Base-by-base conservation (phyloP, 2,797 vertebrate genomes). In the Pyrocephalus nanus region DNA sequence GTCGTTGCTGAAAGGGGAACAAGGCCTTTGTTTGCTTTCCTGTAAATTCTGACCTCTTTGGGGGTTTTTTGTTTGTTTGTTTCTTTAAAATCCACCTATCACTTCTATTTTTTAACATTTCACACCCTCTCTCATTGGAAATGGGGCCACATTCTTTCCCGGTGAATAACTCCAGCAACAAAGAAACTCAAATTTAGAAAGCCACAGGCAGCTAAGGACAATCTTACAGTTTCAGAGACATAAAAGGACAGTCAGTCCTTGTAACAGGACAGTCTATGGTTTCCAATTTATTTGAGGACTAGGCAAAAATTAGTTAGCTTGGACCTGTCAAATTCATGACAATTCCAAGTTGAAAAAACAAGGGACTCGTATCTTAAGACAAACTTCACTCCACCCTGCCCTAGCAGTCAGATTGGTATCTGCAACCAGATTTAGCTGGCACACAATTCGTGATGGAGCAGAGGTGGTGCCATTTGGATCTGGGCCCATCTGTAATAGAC, bases 131-230 rank as follows among this genome's bases (percentile, higher is more conserved):
- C 64, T 85, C 86, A 48, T 42, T 94, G 81, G 61, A 91, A 94
- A 91, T 3, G 16, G 65, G 72, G 61, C 86, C 65, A 80, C 53
- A 58, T 93, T 92, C 61, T 87, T 94, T 93, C 69, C 53, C 61
- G 54, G 61, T 92, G 92, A 93, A 85, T 93, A 94, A 95, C 42
- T 86, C 17, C 48, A 82, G 54, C 75, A 92, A 89, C 92, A 94
- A 93, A 86, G 84, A 74, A 94, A 77, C 67, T 91, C 51, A 79
- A 64, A 93, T 83, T 93, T 92, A 94, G 91, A 87, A 92, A 90
- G 70, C 48, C 6, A 2, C 21, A 70, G 45, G 71, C 78, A 84
- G 71, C 87, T 82, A 69, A 78, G 73, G 62, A 85, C 51, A 60
- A 66, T 48, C 71, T 86, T 55, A 69, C 9, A 25, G 30, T 72